Base-by-base conservation (phyloP, 64 coral and sea anemone species). In the Stichodactyla helianthus region DNA sequence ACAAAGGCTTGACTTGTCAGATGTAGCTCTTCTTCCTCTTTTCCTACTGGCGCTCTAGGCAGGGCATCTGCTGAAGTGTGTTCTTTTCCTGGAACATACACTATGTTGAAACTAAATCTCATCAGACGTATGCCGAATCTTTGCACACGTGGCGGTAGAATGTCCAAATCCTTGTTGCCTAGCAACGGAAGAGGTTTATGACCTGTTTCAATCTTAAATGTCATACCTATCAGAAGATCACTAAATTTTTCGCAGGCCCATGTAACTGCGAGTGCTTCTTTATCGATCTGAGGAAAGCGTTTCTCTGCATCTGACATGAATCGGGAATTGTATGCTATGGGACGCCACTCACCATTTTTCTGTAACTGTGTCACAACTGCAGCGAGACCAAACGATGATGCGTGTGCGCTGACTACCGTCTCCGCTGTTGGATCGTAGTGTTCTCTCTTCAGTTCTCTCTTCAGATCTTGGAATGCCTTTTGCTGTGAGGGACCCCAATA, bases 51-150 rank as follows among this genome's bases (percentile, higher is more conserved):
- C 5, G 62, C 85, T 87, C 63, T 65, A 15, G 62, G 74, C 31
- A 87, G 62, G 18, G 64, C 17, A 74, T 87, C 85, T 44, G 85
- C 85, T 16, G 51, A 71, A 0, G 85, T 74, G n/a, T n/a, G 85
- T 87, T 87, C 85, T 87, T 87, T 87, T 87, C 85, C 62, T 53
- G 85, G 63, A 23, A 87, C 62, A 55, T 87, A 87, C 27, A 74
- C 62, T 87, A 87, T 87, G 85, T 50, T 87, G 85, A 19, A 87
- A 50, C 67, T 53, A 53, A 71, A 87, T 23, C 85, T 65, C 85
- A 87, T 87, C 22, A 87, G 85, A 19, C 60, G 85, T 3, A 76
- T 87, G 23, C 62, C 62, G 51, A 87, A 87, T 76, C 85, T 71
- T 74, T 87, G 85, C 63, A 87, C 85, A 19, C 85, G 2, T 31